phyloP scores from a whole-genome alignment of 2,113 vertebrate species.

The Varanus komodoensis region DNA sequence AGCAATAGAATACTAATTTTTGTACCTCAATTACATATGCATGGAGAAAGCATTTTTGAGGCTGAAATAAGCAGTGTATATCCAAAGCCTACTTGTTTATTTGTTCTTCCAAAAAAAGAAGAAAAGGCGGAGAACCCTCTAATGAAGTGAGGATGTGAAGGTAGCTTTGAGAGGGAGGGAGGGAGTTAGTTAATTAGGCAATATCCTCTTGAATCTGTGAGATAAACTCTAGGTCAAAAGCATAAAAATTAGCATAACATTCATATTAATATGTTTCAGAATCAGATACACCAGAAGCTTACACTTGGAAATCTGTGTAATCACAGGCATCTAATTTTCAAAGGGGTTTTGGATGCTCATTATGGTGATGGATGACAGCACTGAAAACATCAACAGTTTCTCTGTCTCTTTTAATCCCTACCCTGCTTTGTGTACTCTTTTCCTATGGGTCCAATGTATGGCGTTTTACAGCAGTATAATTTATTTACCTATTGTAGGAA shows the following conservation, averaged over 20 bases:
- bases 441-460: slow-evolving; percentile 44
- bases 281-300: slow-evolving; percentile 75
- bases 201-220: slow-evolving; percentile 79
- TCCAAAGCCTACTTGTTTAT: slow-evolving; percentile 68
- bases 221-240: slow-evolving; percentile 81
- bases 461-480: slow-evolving; percentile 57
- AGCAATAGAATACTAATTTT: slow-evolving; percentile 66
- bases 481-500: slow-evolving; percentile 56
- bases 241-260: slow-evolving; percentile 82
- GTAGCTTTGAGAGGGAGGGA: slow-evolving; percentile 61
- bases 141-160: slow-evolving; percentile 75
- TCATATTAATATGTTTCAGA: slow-evolving; percentile 83
- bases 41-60: slow-evolving; percentile 50
- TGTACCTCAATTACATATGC: slow-evolving; percentile 48
- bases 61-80: slow-evolving; percentile 54
- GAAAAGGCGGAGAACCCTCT: slow-evolving; percentile 45
- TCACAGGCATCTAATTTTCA: slow-evolving; percentile 87
- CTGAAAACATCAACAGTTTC: slow-evolving; percentile 73
- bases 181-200: slow-evolving; percentile 77
- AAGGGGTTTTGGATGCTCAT: slow-evolving; percentile 84
- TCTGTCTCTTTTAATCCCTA: slow-evolving; percentile 44
- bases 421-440: slow-evolving; percentile 57
- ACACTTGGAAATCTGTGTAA: slow-evolving; percentile 82
- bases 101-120: slow-evolving; percentile 58
- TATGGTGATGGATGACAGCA: slow-evolving; percentile 89